Percentiles rank a stretch among this genome's conserved stretches.
phyloP scores from a whole-genome alignment of 2,888 invertebrate genomes.

The Calephelis perditalis region DNA sequence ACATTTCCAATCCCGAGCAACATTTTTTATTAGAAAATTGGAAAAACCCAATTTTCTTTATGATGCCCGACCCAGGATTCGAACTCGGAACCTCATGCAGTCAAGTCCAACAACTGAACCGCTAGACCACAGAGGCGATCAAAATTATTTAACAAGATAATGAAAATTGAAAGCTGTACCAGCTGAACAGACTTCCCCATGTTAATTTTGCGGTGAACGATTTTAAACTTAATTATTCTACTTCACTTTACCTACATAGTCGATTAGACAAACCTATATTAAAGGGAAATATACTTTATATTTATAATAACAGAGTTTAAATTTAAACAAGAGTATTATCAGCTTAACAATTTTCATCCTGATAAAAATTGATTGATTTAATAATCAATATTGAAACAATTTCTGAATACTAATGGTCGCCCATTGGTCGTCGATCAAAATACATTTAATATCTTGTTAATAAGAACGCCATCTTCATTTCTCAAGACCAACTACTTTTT shows the following conservation, averaged over 20 bases:
- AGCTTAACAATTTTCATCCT: not conserved
- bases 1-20: no score
- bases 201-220: constrained; percentile 35
- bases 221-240: constrained; percentile 37
- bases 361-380: constrained; percentile 8
- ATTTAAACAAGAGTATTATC: not conserved
- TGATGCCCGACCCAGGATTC: no score
- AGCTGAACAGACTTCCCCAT: constrained; percentile 16
- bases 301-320: not conserved
- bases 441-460: no score
- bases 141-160: constrained; percentile 12
- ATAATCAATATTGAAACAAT: constrained; percentile 5
- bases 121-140: not conserved
- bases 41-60: no score
- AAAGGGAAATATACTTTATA: not conserved
- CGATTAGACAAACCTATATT: not conserved
- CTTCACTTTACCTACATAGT: constrained; percentile 11
- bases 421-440: not conserved
- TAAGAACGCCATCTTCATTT: no score
- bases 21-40: no score
- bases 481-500: no score
- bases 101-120: no score
- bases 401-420: not conserved
- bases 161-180: constrained; percentile 20
- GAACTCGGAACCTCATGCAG: no score